Base-by-base conservation (phyloP, 2,797 vertebrate genomes). In the Semotilus atromaculatus region DNA sequence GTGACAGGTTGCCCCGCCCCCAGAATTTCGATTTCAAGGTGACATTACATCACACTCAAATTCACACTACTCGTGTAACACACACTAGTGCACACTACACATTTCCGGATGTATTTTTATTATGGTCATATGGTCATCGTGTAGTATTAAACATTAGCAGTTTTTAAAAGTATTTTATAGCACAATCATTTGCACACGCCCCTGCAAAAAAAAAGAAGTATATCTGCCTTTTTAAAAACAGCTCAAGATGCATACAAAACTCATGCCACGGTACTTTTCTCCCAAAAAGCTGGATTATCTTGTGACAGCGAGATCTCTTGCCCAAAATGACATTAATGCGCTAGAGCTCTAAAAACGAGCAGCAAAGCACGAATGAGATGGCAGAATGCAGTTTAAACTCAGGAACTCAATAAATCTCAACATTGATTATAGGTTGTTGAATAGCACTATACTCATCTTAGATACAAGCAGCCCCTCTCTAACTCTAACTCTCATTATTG, bases 351-450 rank as follows among this genome's bases (percentile, higher is more conserved):
- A 29, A 45, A 60, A 81, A 23, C 68, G 58, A 72, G 67, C 68
- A 45, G 5, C 38, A 16, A n/a, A 4, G 6, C 26, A 62, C 55
- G 4, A 70, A 55, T 34, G 51, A 75, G 43, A 58, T 40, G 73
- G 23, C 60, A 77, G 58, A 29, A 48, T 76, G 60, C 38, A 60
- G 21, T 31, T 34, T 29, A 26, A 82, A 71, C 75, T 73, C 75
- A 34, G 64, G 68, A 53, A 75, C 73, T 16, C 71, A 80, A 21
- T 77, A 4, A 74, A 58, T 34, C 75, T 81, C 53, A 43, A 74
- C 75, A 75, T 26, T 55, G 88, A 90, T 86, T 76, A 85, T 31
- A 86, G 88, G 85, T 85, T 86, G 31, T 6, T 60, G 82, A 34
- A 78, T 64, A 85, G 31, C 62, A 26, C 11, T 34, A 40, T 21